Evolutionary conservation across 2,797 vertebrate species (phyloP), one percentile per base, ranked within the genome.

Genomic region (Myripristis murdjan): DNA sequence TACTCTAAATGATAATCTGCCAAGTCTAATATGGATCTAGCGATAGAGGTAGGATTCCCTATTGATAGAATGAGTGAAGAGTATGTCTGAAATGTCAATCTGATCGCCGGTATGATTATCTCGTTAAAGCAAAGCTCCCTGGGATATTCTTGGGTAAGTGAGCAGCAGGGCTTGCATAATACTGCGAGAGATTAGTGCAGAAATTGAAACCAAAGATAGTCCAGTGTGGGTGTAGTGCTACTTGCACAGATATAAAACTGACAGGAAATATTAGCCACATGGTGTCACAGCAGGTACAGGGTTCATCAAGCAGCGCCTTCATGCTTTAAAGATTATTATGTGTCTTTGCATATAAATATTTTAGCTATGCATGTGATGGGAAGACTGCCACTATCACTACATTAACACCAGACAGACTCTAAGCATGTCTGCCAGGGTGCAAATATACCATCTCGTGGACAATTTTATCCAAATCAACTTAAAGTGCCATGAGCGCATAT

Each of bases 31-130:
- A 85, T 77, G 84, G 85, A 86, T 89, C 76, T 77, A 79, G 74
- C 65, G 79, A 86, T 75, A 73, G 79, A 81, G 84, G 84, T 51
- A 74, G 63, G 64, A 57, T 72, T 85, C 64, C 56, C 78, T 76
- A 85, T 88, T 86, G 87, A 89, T 84, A 77, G 65, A 72, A 73
- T 75, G 74, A 87, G 81, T 66, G 79, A 72, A 72, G 86, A 71
- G 79, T 86, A 82, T 82, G 85, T 91, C 86, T 86, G 86, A 92
- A 91, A 92, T 91, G 88, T 89, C 88, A 91, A 77, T 92, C 86
- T 86, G 89, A 90, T 86, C 82, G 81, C 88, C 82, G 76, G 77
- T 81, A 83, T 87, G 87, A 89, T 87, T 88, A 87, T 89, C 90
- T 89, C 79, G 78, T 91, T 87, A 85, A 84, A 86, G 87, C 70